phyloP scores from a whole-genome alignment of 2,797 vertebrate species.

The Hyperoplus immaculatus region DNA sequence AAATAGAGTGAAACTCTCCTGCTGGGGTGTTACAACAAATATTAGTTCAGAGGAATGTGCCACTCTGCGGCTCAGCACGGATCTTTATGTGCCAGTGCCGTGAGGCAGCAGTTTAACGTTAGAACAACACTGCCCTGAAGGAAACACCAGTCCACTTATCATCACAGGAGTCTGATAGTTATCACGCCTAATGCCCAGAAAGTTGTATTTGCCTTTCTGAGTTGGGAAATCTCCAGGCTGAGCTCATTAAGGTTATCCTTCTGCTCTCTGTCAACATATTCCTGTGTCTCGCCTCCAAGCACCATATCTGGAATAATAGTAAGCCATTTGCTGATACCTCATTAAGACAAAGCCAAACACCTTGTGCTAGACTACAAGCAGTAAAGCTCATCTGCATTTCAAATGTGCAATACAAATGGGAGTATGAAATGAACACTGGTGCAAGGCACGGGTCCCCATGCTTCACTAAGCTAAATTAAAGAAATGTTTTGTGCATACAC shows the following conservation, averaged over 20 bases:
- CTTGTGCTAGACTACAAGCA: constrained; percentile 61
- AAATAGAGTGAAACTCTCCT: constrained; percentile 59
- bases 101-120: constrained; percentile 40
- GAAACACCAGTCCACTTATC: constrained; percentile 41
- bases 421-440: constrained; percentile 71
- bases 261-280: constrained; percentile 62
- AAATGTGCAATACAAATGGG: constrained; percentile 70
- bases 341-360: constrained; percentile 78
- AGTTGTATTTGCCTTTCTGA: constrained; percentile 49
- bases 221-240: constrained; percentile 49
- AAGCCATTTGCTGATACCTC: constrained; percentile 67
- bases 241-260: constrained; percentile 65
- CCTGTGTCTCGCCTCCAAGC: constrained; percentile 54
- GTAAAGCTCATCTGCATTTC: constrained; percentile 76
- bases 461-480: constrained; percentile 79
- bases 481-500: constrained; percentile 52
- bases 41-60: constrained; percentile 49
- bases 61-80: constrained; percentile 25
- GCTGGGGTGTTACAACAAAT: constrained; percentile 48
- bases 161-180: constrained; percentile 36
- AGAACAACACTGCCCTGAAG: constrained; percentile 29
- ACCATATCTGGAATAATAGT: constrained; percentile 53
- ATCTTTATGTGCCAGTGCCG: constrained; percentile 33
- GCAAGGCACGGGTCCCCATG: constrained; percentile 69
- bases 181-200: constrained; percentile 55